phyloP scores from a whole-genome alignment of 1,140 invertebrate species.

The Ceratosolen fusciceps region DNA sequence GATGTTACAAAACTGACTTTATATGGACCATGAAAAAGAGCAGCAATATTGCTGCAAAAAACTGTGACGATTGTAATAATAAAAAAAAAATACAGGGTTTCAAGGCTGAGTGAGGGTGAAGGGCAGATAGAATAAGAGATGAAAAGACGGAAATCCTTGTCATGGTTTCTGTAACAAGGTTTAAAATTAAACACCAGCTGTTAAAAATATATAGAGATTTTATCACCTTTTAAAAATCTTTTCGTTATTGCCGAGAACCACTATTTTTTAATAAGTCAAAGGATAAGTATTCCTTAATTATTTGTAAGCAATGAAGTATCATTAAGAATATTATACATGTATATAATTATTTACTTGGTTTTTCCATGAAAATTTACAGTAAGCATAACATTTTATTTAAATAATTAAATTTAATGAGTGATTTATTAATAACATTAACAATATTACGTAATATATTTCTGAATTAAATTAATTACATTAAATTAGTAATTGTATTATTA shows the following conservation, averaged over 20 bases:
- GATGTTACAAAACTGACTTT: constrained; percentile 30
- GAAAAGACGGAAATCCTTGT: not conserved
- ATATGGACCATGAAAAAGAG: constrained; percentile 26
- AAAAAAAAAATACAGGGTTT: not conserved
- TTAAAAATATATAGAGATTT: not conserved
- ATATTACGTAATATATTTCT: too few relatives aligned
- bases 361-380: too few relatives aligned
- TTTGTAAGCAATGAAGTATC: not conserved
- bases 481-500: too few relatives aligned
- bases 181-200: not conserved
- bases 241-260: not conserved
- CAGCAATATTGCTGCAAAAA: not conserved
- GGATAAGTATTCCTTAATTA: not conserved
- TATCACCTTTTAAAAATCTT: not conserved
- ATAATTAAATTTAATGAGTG: too few relatives aligned
- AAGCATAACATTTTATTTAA: too few relatives aligned
- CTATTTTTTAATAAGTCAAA: not conserved
- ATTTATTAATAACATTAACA: too few relatives aligned
- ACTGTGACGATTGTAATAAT: not conserved
- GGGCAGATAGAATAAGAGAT: not conserved
- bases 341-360: not conserved
- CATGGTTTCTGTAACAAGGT: not conserved
- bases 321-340: not conserved
- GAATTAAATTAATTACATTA: too few relatives aligned
- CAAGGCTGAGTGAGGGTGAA: not conserved